Conservation (phyloP, 2,888 invertebrate species). For the Macrosiphum euphorbiae region DNA sequence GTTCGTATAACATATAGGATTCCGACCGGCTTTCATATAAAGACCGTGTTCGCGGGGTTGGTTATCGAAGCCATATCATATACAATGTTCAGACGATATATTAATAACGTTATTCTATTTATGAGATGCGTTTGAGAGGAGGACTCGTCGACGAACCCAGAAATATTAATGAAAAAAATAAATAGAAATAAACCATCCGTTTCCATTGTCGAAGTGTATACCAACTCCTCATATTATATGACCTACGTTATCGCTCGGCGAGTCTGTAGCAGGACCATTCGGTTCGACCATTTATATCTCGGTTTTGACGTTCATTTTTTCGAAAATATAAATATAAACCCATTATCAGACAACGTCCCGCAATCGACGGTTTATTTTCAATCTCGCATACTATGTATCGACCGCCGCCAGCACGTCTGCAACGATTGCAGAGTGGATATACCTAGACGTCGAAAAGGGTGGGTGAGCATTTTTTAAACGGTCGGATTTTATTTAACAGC, state of each 20-base stretch:
- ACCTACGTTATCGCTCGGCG: neutral
- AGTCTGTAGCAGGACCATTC: neutral
- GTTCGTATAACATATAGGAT: neutral
- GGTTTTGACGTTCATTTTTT: neutral
- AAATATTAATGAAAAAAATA: neutral
- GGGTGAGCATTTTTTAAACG: neutral
- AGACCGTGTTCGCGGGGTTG: neutral
- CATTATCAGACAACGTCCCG: neutral
- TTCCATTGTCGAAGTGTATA: neutral
- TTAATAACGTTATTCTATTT: neutral
- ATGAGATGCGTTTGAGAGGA: neutral
- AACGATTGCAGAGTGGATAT: neutral
- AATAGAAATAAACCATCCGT: neutral
- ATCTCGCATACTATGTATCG: neutral
- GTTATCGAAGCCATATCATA: neutral
- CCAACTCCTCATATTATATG: neutral
- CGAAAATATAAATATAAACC: neutral
- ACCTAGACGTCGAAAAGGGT: neutral
- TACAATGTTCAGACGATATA: neutral
- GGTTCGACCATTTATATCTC: neutral
- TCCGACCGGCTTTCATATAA: neutral
- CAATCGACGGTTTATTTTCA: neutral
- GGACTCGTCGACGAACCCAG: no score
- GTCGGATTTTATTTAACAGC: neutral
- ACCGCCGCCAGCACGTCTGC: neutral